Evolutionary conservation across 2,888 invertebrate genomes (phyloP).

Genomic region (Dorcus parallelipipedus): DNA sequence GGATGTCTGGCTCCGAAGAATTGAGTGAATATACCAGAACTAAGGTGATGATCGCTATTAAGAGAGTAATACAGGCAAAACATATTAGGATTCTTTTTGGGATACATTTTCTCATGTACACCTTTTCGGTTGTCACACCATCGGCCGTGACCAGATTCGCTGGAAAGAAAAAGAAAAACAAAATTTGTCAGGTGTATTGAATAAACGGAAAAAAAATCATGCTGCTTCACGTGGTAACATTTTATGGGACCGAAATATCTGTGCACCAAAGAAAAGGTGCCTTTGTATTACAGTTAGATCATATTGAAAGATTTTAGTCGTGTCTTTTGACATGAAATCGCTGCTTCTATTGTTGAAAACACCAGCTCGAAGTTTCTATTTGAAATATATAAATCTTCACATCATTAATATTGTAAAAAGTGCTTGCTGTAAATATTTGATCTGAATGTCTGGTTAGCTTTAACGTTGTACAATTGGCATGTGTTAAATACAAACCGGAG

Average conservation of each 20-base stretch:
- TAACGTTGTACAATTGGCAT: too few species aligned
- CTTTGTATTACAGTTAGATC: too few species aligned
- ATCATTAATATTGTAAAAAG: too few species aligned
- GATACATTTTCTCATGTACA: not conserved
- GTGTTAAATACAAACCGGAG: too few species aligned
- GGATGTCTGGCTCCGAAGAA: not conserved
- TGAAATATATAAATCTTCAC: too few species aligned
- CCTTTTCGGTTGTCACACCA: not conserved
- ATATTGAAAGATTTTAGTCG: too few species aligned
- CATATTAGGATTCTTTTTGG: constrained; percentile 7
- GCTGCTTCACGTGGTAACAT: not conserved
- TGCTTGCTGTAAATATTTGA: too few species aligned
- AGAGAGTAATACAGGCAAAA: constrained; percentile 1
- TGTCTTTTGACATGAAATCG: too few species aligned
- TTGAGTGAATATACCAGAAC: not conserved
- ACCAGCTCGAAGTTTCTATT: too few species aligned
- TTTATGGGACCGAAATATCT: not conserved
- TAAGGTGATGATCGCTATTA: not conserved
- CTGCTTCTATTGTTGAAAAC: too few species aligned
- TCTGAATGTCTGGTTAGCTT: too few species aligned
- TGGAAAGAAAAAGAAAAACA: constrained; percentile 3
- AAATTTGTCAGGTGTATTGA: not conserved
- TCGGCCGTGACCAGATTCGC: constrained; percentile 12
- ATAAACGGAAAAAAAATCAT: too few species aligned
- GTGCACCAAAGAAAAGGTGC: not conserved